Conservation (phyloP, 2,113 vertebrate genomes). For the Tylochromis polylepis region DNA sequence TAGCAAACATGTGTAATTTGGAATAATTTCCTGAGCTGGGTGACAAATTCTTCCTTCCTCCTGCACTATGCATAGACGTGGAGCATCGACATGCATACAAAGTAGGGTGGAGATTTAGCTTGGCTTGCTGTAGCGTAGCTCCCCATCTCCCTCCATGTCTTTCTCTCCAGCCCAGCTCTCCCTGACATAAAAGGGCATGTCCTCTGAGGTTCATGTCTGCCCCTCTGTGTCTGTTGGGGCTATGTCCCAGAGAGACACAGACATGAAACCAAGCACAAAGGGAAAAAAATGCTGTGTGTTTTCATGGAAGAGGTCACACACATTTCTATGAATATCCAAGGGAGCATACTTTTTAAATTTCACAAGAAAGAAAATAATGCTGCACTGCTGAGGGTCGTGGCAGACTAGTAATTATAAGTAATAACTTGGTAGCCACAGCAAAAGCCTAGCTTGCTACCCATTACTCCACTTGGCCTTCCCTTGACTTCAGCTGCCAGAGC, state of each 20-base stretch:
- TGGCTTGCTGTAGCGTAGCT: slow-evolving; percentile 39
- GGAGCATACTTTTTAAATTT: background rate
- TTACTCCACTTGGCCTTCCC: slow-evolving; percentile 27
- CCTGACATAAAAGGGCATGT: slow-evolving; percentile 56
- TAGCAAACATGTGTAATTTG: slow-evolving; percentile 54
- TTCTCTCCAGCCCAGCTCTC: background rate
- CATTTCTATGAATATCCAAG: background rate
- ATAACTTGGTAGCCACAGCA: background rate
- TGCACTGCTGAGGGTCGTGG: background rate
- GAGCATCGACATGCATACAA: slow-evolving; percentile 60
- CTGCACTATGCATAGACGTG: slow-evolving; percentile 45
- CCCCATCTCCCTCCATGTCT: slow-evolving; percentile 12
- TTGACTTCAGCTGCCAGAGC: slow-evolving; percentile 8
- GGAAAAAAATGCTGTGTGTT: background rate
- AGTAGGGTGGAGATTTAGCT: slow-evolving; percentile 56
- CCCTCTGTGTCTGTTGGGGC: slow-evolving; percentile 16
- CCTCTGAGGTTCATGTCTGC: slow-evolving; percentile 43
- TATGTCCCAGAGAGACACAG: slow-evolving; percentile 6
- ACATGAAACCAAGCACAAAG: background rate
- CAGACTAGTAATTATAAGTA: background rate
- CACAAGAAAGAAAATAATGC: background rate
- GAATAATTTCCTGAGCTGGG: slow-evolving; percentile 55
- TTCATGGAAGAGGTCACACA: background rate
- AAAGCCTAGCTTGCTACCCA: background rate
- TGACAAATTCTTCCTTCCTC: slow-evolving; percentile 58